Percentiles rank a stretch among this genome's conserved stretches.
phyloP scores from a whole-genome alignment of 2,888 invertebrate species.

The Plagiodera versicolora region DNA sequence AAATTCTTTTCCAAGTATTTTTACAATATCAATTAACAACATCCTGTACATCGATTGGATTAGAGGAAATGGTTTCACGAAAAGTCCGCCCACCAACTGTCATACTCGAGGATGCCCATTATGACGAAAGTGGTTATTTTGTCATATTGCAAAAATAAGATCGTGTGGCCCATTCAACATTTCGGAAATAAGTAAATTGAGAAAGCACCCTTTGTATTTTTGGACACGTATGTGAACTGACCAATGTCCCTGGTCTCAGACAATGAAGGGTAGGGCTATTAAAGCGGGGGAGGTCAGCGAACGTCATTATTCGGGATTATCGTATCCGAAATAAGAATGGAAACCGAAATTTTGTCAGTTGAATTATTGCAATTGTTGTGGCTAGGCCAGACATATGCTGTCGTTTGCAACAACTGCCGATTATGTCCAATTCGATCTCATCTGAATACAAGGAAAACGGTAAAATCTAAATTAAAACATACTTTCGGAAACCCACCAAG shows the following conservation, averaged over 20 bases:
- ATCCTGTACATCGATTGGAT: background rate
- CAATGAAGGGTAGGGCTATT: slow-evolving; percentile 23
- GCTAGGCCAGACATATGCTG: slow-evolving; percentile 23
- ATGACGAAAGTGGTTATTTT: slow-evolving; percentile 20
- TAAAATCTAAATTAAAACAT: too few species aligned
- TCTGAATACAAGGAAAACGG: background rate
- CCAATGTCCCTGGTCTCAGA: slow-evolving; percentile 32
- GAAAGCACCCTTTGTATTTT: slow-evolving; percentile 16
- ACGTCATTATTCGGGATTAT: slow-evolving; percentile 42
- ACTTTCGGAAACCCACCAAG: too few species aligned
- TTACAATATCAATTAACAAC: too few species aligned
- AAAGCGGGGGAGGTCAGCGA: slow-evolving; percentile 36
- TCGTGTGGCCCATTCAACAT: slow-evolving; percentile 14
- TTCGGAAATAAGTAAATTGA: slow-evolving; percentile 27
- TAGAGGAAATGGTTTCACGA: slow-evolving; percentile 14
- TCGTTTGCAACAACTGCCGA: slow-evolving; percentile 13
- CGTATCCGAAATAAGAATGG: slow-evolving; percentile 31
- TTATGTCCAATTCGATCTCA: background rate
- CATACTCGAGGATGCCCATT: slow-evolving; percentile 18
- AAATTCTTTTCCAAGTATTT: too few species aligned
- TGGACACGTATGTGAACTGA: slow-evolving; percentile 28
- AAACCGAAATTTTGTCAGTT: slow-evolving; percentile 19
- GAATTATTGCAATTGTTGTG: slow-evolving; percentile 20
- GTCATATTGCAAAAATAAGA: slow-evolving; percentile 20
- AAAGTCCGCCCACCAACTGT: slow-evolving; percentile 24